phyloP scores from a whole-genome alignment of 2,888 invertebrate genomes.

The Heliconius hortense region DNA sequence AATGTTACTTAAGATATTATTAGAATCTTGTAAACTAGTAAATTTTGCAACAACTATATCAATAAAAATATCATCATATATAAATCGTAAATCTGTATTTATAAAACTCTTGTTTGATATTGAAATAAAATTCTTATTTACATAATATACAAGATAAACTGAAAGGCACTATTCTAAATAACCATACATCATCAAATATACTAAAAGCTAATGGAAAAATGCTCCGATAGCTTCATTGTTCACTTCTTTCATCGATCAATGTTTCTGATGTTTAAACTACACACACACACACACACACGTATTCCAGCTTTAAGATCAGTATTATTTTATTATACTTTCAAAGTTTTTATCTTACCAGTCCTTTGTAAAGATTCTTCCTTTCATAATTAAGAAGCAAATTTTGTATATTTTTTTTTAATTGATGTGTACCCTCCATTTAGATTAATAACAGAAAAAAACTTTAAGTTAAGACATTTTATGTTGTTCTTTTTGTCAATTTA shows the following conservation, averaged over 20 bases:
- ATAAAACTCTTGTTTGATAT: not conserved
- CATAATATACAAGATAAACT: not conserved
- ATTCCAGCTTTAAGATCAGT: not conserved
- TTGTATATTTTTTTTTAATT: not conserved
- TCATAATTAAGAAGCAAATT: not conserved
- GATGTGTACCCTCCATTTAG: too few relatives aligned
- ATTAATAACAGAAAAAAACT: too few relatives aligned
- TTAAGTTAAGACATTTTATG: too few relatives aligned
- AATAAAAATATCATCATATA: too few relatives aligned
- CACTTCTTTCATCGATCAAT: not conserved
- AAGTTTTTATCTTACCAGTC: not conserved
- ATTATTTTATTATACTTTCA: not conserved
- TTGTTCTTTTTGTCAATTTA: too few relatives aligned
- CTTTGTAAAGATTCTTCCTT: not conserved
- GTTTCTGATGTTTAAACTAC: not conserved
- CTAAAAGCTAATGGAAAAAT: conserved; percentile 16
- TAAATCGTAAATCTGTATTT: not conserved
- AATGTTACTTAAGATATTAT: too few relatives aligned
- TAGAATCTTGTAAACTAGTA: too few relatives aligned
- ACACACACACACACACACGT: not conserved
- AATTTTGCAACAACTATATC: too few relatives aligned
- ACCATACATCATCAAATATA: conserved; percentile 3
- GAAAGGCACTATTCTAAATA: not conserved
- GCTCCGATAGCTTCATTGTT: not conserved
- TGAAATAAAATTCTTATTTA: not conserved